Base-by-base conservation (phyloP, 1,140 invertebrate species). In the Formica selysi region DNA sequence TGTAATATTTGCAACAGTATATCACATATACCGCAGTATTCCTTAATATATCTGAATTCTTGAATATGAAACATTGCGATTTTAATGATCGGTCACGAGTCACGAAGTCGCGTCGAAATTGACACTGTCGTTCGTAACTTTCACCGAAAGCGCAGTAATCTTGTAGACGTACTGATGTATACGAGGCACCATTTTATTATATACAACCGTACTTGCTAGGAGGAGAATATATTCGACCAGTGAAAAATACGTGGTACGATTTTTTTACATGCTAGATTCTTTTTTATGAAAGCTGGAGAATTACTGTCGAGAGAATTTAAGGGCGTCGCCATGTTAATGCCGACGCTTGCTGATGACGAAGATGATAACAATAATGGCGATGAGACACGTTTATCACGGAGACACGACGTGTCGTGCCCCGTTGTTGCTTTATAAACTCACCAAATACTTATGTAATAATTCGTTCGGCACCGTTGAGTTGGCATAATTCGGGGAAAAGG, bases 211-310 rank as follows among this genome's bases (percentile, higher is more conserved):
- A 65, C 26, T 64, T 76, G 59, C 74, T 76, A 44, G 1, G 7
- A 19, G 10, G 38, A 78, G 59, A 19, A 70, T 48, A 59, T 44
- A 22, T 87, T 38, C n/a, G 1, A 59, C 51, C n/a, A 36, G 78
- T 86, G 85, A 89, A 89, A 88, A 89, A 89, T 89, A 90, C 57
- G 41, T 79, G 57, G 22, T 29, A 87, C n/a, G 59, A 88, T 51
- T 41, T 41, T 38, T 88, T 88, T 48, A 54, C 10, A 48, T 6
- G 19, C 26, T 83, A 83, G 2, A 1, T 48, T 62, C 41, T 0
- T 13, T 61, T 62, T 83, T 74, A 83, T 5, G 51, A 83, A 83
- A 62, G 68, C 26, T 83, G 73, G 8, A 83, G 79, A 26, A 74
- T 83, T 68, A 80, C 32, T 44, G 36, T n/a, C 44, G 44, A 51